Percentiles rank a stretch among this genome's conserved stretches.
Conservation (phyloP, 2,797 vertebrate species). For the Enteromius thamalakanensis region DNA sequence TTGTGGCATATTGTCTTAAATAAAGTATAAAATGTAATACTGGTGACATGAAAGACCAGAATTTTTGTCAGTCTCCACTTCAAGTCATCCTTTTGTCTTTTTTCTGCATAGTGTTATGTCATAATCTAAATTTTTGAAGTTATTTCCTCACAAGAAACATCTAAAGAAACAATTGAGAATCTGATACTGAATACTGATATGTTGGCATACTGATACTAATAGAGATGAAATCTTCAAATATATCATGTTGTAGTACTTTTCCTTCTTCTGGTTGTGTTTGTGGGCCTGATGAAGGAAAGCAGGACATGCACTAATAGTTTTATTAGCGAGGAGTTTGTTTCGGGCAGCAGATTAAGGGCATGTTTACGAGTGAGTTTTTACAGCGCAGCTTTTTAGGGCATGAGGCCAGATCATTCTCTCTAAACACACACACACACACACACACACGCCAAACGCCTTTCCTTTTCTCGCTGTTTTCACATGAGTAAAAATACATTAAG, state of each 20-base stretch:
- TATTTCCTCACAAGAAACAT: not conserved
- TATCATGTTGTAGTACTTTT: not conserved
- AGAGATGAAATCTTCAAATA: not conserved
- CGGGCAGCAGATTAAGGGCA: conserved; percentile 37
- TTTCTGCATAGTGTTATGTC: not conserved
- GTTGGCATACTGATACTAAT: too few species aligned
- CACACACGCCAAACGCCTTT: conserved; percentile 38
- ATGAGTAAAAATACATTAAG: conserved; percentile 58
- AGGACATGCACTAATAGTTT: conserved; percentile 32
- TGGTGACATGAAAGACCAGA: not conserved
- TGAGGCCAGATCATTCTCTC: conserved; percentile 41
- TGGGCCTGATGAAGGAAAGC: conserved; percentile 6
- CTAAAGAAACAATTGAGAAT: not conserved
- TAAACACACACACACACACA: conserved; percentile 32
- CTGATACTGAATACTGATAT: not conserved
- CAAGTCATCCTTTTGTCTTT: not conserved
- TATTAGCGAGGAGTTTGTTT: conserved; percentile 22
- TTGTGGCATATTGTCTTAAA: not conserved
- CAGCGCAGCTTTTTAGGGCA: conserved; percentile 25
- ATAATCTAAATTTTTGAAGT: not conserved
- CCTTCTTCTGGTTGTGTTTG: conserved; percentile 18
- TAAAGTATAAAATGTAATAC: not conserved
- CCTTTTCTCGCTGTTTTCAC: conserved; percentile 56
- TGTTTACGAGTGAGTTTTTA: conserved; percentile 30
- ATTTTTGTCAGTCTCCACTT: not conserved